These are phyloP conservation scores for Clarias platycephalus DNA, from an alignment of 2,797 vertebrate genomes.

Conservation along the genomic window DNA sequence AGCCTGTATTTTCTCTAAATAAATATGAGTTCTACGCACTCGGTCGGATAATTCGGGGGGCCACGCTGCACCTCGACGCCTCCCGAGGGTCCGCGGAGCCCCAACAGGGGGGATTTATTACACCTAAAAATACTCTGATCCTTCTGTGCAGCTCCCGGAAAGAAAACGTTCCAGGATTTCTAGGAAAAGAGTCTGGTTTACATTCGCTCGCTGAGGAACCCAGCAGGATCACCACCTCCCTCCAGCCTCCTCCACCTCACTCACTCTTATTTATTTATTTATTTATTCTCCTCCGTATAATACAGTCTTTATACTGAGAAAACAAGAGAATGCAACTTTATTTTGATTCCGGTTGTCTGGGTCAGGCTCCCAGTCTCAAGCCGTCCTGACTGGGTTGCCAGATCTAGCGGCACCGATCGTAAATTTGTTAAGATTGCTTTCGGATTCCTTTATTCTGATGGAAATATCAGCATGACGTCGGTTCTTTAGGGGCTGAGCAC, in stretches of 20 bases:
- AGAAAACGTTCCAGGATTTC: slow-evolving; percentile 70
- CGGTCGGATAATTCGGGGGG: too few relatives aligned
- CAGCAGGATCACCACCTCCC: slow-evolving; percentile 53
- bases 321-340: background rate
- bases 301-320: slow-evolving; percentile 52
- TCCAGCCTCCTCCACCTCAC: background rate
- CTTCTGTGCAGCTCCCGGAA: slow-evolving; percentile 26
- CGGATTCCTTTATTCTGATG: too few relatives aligned
- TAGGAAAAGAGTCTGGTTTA: slow-evolving; percentile 69
- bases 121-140: background rate
- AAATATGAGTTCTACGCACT: too few relatives aligned
- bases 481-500: too few relatives aligned
- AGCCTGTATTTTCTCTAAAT: too few relatives aligned
- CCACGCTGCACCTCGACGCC: too few relatives aligned
- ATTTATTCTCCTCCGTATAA: slow-evolving; percentile 39
- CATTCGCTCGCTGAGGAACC: slow-evolving; percentile 67
- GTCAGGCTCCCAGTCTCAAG: too few relatives aligned
- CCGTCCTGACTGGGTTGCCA: too few relatives aligned
- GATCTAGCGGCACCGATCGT: too few relatives aligned
- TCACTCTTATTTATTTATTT: background rate
- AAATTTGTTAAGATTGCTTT: too few relatives aligned
- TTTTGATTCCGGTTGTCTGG: too few relatives aligned
- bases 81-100: background rate
- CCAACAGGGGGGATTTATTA: background rate
- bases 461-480: too few relatives aligned